Conservation (phyloP, 1,140 invertebrate species). For the Lordiphosa collinella region DNA sequence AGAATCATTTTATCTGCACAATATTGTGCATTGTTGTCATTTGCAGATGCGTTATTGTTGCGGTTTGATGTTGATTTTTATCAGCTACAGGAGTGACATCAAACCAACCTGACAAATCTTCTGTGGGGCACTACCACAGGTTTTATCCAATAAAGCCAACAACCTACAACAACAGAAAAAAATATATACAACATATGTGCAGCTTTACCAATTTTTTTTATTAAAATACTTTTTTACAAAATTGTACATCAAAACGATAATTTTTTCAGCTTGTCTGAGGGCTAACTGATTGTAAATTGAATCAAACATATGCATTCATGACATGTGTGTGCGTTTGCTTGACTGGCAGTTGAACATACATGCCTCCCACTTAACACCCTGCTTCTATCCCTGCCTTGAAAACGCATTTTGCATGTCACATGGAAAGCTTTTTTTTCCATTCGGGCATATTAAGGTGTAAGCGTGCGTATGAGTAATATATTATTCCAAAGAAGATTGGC, state of each 20-base stretch:
- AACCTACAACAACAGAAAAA: neutral
- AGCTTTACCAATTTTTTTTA: conserved; percentile 9
- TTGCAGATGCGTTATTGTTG: conserved; percentile 38
- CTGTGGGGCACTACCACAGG: conserved; percentile 26
- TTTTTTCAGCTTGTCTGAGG: conserved; percentile 2
- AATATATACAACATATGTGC: conserved; percentile 20
- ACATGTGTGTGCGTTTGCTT: conserved; percentile 5
- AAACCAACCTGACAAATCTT: conserved; percentile 12
- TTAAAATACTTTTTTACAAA: neutral
- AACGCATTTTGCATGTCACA: conserved; percentile 31
- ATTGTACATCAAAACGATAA: conserved; percentile 15
- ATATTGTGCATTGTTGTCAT: conserved; percentile 35
- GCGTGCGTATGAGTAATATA: no score
- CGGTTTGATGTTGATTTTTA: conserved; percentile 46
- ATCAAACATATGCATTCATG: conserved; percentile 14
- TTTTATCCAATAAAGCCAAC: conserved; percentile 10
- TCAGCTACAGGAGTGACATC: conserved; percentile 30
- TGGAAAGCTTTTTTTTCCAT: conserved; percentile 10
- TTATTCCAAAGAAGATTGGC: no score
- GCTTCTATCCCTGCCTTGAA: conserved; percentile 9
- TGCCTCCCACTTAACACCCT: neutral
- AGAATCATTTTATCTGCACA: conserved; percentile 37
- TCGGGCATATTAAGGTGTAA: conserved; percentile 32
- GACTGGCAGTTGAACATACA: conserved; percentile 3
- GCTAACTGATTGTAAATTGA: conserved; percentile 19